Conservation (phyloP, 64 coral and sea anemone genomes). For the Montipora efflorescens region DNA sequence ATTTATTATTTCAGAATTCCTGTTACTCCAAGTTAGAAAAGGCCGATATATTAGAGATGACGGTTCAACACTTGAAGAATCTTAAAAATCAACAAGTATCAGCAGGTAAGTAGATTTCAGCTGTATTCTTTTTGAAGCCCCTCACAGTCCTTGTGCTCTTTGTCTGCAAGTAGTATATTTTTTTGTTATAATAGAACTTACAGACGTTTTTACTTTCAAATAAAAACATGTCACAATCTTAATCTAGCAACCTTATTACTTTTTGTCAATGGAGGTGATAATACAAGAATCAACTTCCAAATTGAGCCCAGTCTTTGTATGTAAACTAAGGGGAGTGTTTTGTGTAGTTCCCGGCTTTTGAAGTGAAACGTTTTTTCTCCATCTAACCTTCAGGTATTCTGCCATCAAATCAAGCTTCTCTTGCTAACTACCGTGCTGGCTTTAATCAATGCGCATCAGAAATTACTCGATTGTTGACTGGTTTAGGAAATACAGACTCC, state of each 20-base stretch:
- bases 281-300: no score
- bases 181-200: no score
- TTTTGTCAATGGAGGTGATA: no score
- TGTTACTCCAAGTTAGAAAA: conserved; percentile 98
- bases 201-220: no score
- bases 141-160: no score
- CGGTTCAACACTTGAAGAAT: conserved; percentile 82
- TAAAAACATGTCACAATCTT: no score
- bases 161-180: no score
- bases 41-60: conserved; percentile 96
- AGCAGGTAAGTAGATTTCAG: conserved; percentile 61
- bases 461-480: conserved; percentile 71
- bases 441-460: conserved; percentile 91
- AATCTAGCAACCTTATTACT: no score
- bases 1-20: conserved; percentile 66
- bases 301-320: no score
- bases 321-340: no score
- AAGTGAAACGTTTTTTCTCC: background rate
- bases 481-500: conserved; percentile 61
- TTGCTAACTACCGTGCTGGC: conserved; percentile 92
- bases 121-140: no score
- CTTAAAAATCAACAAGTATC: conserved; percentile 64
- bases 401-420: conserved; percentile 47
- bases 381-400: conserved; percentile 30
- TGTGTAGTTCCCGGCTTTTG: no score